Conservation (phyloP, 1,140 invertebrate genomes). For the Agrilus planipennis region DNA sequence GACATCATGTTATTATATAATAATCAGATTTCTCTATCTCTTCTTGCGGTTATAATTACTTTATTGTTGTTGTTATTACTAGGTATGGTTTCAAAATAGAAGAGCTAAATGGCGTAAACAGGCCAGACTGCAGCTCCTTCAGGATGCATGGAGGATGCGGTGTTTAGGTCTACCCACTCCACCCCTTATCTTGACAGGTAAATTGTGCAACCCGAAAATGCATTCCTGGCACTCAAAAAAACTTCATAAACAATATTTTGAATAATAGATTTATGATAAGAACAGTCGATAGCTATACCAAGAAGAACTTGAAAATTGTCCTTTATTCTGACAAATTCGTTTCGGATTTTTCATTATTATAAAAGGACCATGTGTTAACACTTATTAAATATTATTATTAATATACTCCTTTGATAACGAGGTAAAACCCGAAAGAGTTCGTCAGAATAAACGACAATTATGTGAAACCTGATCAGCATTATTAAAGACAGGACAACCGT, state of each 20-base stretch:
- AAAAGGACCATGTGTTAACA: neutral
- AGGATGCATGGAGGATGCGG: constrained; percentile 82
- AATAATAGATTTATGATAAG: neutral
- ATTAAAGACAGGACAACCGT: too few relatives aligned
- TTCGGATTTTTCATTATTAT: neutral
- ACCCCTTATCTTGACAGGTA: constrained; percentile 39
- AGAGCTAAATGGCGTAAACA: constrained; percentile 80
- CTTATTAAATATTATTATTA: constrained; percentile 2
- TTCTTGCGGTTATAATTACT: too few relatives aligned
- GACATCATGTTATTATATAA: too few relatives aligned
- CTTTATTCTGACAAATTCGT: neutral
- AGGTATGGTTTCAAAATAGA: constrained; percentile 89
- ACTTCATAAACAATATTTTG: neutral
- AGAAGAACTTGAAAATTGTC: neutral
- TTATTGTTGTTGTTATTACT: constrained; percentile 1
- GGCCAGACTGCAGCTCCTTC: constrained; percentile 68
- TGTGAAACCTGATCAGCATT: too few relatives aligned
- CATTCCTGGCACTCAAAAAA: too few relatives aligned
- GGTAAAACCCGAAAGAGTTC: too few relatives aligned
- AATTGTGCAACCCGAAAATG: too few relatives aligned
- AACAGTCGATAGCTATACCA: neutral
- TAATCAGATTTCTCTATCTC: too few relatives aligned
- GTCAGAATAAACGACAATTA: too few relatives aligned
- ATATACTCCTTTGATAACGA: too few relatives aligned
- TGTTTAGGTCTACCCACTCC: constrained; percentile 61